phyloP scores from a whole-genome alignment of 92 coral and sea anemone species.

The Blastomussa wellsi region DNA sequence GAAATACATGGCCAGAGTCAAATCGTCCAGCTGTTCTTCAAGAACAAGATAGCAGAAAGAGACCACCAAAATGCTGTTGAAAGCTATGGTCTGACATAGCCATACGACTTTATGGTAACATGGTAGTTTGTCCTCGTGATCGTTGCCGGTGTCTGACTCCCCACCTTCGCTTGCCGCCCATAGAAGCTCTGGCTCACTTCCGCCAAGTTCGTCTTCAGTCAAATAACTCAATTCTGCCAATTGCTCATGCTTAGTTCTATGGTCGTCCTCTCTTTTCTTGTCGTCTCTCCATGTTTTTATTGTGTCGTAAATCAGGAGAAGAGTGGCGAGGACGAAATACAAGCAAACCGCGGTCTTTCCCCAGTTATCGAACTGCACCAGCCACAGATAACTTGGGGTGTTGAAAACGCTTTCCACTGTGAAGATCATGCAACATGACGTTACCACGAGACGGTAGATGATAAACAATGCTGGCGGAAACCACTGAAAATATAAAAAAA shows the following conservation, averaged over 20 bases:
- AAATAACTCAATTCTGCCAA: background rate
- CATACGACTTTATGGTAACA: constrained; percentile 28
- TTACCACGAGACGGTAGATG: constrained; percentile 29
- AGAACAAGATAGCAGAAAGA: background rate
- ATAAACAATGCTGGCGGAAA: constrained; percentile 32
- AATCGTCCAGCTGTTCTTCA: background rate
- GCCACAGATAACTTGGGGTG: constrained; percentile 17
- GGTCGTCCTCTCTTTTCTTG: background rate
- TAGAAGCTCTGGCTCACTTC: background rate
- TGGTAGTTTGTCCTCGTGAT: constrained; percentile 3
- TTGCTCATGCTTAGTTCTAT: background rate
- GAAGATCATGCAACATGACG: constrained; percentile 31
- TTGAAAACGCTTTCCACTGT: constrained; percentile 19
- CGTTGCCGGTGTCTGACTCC: background rate
- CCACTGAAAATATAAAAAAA: constrained; percentile 38
- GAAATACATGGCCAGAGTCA: background rate
- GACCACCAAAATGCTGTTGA: constrained; percentile 9
- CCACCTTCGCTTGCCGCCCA: constrained; percentile 20
- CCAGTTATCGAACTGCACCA: constrained; percentile 31
- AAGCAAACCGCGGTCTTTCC: background rate
- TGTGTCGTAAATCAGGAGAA: constrained; percentile 12
- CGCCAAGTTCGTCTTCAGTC: background rate
- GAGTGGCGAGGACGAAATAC: constrained; percentile 17
- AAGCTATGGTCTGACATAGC: constrained; percentile 17
- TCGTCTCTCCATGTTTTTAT: background rate